Base-by-base conservation (phyloP, 2,797 vertebrate species). In the Lepus townsendii region DNA sequence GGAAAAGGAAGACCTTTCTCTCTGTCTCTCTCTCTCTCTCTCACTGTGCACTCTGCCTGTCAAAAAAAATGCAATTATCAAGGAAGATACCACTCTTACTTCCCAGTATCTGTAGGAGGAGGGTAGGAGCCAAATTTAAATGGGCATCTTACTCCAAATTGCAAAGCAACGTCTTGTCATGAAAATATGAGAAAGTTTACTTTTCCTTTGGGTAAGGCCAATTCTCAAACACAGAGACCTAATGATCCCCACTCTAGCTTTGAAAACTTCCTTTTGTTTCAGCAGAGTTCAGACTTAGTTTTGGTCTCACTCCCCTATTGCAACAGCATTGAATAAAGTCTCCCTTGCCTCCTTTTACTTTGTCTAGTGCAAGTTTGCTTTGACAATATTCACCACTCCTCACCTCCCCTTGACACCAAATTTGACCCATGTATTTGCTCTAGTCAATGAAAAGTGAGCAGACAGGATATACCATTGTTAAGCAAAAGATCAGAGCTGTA, bases 181-280 rank as follows among this genome's bases (percentile, higher is more conserved):
- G 32, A 88, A 84, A 47, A 82, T 22, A 88, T 22, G 16, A 88
- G 73, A 88, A 95, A 85, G 30, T 26, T 86, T 57, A 85, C n/a
- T 71, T 90, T 84, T 63, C 30, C 35, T 80, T 38, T 65, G 27
- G 30, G 32, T 66, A 86, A 80, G 12, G 12, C 30, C 60, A 75
- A 47, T 75, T 78, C 92, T 54, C 78, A 93, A 76, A 92, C 10
- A 86, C 4, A 86, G 7, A 86, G 89, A 65, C 26, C 8, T 71
- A 35, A 27, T 42, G 20, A 82, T 38, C 14, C 32, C 57, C 4
- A 90, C 12, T 26, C 42, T 3, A 57, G n/a, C 24, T 88, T 54
- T 92, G 57, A 77, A 85, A 78, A 94, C 83, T 32, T 73, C 65
- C 54, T 19, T 87, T 69, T 79, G 30, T 80, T 78, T 91, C 78